Evolutionary conservation across 1,140 invertebrate genomes (phyloP), one percentile per base, ranked within the genome.

Genomic region (Idris sp.): DNA sequence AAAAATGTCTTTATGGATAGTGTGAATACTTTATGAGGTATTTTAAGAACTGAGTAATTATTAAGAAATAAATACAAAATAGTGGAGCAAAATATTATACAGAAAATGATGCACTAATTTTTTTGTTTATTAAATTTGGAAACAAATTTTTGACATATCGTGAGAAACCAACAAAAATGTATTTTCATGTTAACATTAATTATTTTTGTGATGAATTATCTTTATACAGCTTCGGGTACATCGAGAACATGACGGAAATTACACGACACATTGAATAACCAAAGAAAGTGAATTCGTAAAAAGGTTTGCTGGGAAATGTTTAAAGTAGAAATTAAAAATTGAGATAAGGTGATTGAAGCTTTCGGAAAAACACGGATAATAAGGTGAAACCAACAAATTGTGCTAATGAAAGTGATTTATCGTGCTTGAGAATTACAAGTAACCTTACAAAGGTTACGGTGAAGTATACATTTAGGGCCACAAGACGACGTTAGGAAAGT

Each of bases 331-430:
- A 58, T 44, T 35, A n/a, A 40, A 35, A 22, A 36, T 15, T 31
- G 18, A 48, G 28, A 51, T 61, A 51, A 62, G 36, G 46, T 41
- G 40, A 56, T 56, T 41, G 41, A 49, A 67, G 62, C 31, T 48
- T 49, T 11, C 13, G 31, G 36, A 30, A 35, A 38, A 67, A 38
- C 28, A 2, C 35, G 49, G 49, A 56, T 13, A 10, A 14, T 11
- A 36, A 38, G 38, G 62, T 67, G 62, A 67, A 56, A 67, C 15
- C 51, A 56, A 46, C 30, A 33, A 46, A 65, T 65, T 68, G 51
- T 68, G 36, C 10, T 48, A 59, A 59, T 43, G 64, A 44, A 59
- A 59, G 64, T 43, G 44, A 44, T 11, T 59, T 68, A 51, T 41
- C 36, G 53, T 13, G 18, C 26, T 44, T 14, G 16, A 18, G 1